Evolutionary conservation across 2,797 vertebrate genomes (phyloP).

Genomic region (Gymnothorax javanicus): DNA sequence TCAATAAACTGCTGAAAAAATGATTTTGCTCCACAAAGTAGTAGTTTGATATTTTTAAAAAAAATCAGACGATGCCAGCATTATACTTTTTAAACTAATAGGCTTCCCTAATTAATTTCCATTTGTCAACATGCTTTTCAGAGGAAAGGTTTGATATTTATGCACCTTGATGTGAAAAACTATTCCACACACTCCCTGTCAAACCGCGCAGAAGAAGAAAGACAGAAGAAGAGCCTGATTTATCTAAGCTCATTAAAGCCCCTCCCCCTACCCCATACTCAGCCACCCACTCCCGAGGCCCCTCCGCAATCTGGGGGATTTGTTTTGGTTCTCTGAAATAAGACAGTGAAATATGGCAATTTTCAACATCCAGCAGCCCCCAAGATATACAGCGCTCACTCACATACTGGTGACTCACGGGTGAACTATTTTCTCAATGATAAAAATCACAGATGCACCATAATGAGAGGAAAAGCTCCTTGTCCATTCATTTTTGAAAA

Average conservation of each 20-base stretch:
- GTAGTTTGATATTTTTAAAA: constrained; percentile 50
- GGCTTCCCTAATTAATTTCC: constrained; percentile 56
- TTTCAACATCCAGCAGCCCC: not conserved
- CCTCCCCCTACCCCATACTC: too few species aligned
- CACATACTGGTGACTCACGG: not conserved
- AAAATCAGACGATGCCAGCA: constrained; percentile 43
- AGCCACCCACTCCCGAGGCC: constrained; percentile 7
- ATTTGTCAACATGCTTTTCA: constrained; percentile 57
- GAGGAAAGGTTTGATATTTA: constrained; percentile 26
- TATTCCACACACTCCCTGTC: constrained; percentile 18
- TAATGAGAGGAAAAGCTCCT: not conserved
- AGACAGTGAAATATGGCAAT: constrained; percentile 38
- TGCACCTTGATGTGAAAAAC: constrained; percentile 16
- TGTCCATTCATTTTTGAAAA: constrained; percentile 46
- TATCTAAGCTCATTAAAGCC: constrained; percentile 34
- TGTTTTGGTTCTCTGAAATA: constrained; percentile 39
- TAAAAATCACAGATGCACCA: not conserved
- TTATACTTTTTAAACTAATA: constrained; percentile 13
- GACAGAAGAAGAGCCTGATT: constrained; percentile 12
- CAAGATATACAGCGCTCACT: not conserved
- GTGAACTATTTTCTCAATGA: not conserved
- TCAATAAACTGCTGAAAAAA: constrained; percentile 33
- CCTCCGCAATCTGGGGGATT: constrained; percentile 30
- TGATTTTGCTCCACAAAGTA: constrained; percentile 51
- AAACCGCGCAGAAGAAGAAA: constrained; percentile 1